Percentiles rank a stretch among this genome's conserved stretches.
Evolutionary conservation across 2,888 invertebrate species (phyloP).

Genomic region (Caenorhabditis sp.): DNA sequence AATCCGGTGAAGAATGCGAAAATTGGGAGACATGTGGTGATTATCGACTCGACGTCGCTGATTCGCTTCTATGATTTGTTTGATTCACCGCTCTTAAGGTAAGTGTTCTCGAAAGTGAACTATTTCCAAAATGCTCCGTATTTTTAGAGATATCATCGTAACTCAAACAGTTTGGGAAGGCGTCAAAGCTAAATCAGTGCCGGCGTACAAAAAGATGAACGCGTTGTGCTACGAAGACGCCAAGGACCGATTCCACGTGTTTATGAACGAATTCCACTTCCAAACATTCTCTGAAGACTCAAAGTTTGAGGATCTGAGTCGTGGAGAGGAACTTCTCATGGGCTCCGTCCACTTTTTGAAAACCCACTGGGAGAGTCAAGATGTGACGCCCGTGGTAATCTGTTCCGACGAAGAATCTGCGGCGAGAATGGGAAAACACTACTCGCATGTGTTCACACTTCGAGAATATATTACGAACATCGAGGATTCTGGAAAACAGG

Average conservation of each 20-base stretch:
- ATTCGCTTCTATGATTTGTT: conserved; percentile 80
- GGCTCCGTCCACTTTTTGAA: conserved; percentile 63
- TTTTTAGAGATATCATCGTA: conserved; percentile 73
- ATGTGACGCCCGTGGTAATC: conserved; percentile 68
- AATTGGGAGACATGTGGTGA: conserved; percentile 65
- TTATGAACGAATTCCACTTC: conserved; percentile 97
- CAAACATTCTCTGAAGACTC: conserved; percentile 88
- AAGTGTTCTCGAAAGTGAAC: neutral
- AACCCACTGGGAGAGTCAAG: conserved; percentile 68
- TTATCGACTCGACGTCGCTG: conserved; percentile 74
- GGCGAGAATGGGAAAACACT: conserved; percentile 50
- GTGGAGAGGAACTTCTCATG: conserved; percentile 67
- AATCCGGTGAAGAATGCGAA: conserved; percentile 39
- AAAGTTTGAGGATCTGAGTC: conserved; percentile 60
- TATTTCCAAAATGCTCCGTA: conserved; percentile 4
- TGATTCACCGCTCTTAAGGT: conserved; percentile 74
- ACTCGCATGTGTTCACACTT: conserved; percentile 54
- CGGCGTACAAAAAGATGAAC: conserved; percentile 91
- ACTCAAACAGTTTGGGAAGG: conserved; percentile 79
- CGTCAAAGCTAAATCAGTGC: conserved; percentile 88
- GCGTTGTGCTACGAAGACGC: conserved; percentile 87
- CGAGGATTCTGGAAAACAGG: conserved; percentile 86
- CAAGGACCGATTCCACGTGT: conserved; percentile 89
- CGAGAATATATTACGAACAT: conserved; percentile 73
- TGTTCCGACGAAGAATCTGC: conserved; percentile 68